Base-by-base conservation (phyloP, 1,140 invertebrate species). In the Hycleus phaleratus region DNA sequence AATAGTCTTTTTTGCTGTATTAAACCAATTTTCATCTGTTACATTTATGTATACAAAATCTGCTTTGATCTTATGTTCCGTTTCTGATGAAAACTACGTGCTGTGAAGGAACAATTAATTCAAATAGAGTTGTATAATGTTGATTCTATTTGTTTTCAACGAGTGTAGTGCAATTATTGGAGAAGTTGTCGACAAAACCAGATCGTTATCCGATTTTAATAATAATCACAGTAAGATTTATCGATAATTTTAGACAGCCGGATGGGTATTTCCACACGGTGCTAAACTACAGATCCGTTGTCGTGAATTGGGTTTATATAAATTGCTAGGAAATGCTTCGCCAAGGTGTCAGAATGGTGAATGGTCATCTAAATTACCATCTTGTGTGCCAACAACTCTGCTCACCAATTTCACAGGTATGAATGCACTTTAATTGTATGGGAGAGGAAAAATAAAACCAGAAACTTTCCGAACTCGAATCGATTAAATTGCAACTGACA, bases 371-470 rank as follows among this genome's bases (percentile, higher is more conserved):
- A 79, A 84, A 55, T 71, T 88, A 65, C 90, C 90, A 2, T 82
- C 82, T 52, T 93, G 90, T 72, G 83, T 88, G 64, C 82, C 85
- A 18, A 93, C 90, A 25, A 90, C 88, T 1, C 71, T 88, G 2
- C 78, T 91, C 46, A 90, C 88, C 44, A 92, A 92, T 75, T 91
- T 88, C 71, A 90, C 88, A 60, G 85, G 86, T 90, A 76, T 72
- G 7, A 5, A 32, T 7, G 67, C 18, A 18, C 18, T 18, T 18
- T 18, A 18, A 18, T 18, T 18, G 18, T 18, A 18, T 18, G 18
- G 18, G 18, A 18, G 18, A 18, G 18, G 1, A 18, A 18, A 18
- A 18, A 18, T 18, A 18, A 18, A 18, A 2, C 18, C 1, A 18
- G 18, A 18, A 18, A 18, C 18, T 18, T 18, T 18, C 18, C 18